Percentiles rank a stretch among this genome's conserved stretches.
These are phyloP conservation scores for Hipparchia semele DNA, from an alignment of 2,888 invertebrate genomes.

Conservation along the genomic window DNA sequence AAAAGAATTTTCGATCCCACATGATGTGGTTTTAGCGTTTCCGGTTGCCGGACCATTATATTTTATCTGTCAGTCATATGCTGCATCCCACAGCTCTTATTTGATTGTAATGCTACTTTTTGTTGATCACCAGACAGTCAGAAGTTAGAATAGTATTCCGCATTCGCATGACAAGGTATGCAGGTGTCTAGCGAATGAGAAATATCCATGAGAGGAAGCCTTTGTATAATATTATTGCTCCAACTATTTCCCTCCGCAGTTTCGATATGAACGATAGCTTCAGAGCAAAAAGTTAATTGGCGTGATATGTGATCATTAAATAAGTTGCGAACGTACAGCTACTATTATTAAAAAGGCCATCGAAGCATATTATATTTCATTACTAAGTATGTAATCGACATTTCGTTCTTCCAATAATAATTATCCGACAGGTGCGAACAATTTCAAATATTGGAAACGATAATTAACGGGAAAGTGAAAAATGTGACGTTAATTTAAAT, in stretches of 20 bases:
- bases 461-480: too few relatives aligned
- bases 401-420: slow-evolving; percentile 1
- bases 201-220: neutral
- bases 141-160: too few relatives aligned
- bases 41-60: too few relatives aligned
- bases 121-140: too few relatives aligned
- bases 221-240: neutral
- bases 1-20: too few relatives aligned
- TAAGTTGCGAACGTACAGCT: neutral
- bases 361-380: slow-evolving; percentile 7
- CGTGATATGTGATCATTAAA: slow-evolving; percentile 6
- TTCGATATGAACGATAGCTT: neutral
- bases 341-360: neutral
- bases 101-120: too few relatives aligned
- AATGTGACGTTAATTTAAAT: too few relatives aligned
- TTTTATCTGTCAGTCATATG: too few relatives aligned
- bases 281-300: neutral
- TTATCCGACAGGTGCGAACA: neutral
- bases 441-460: neutral
- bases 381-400: slow-evolving; percentile 7
- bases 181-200: neutral
- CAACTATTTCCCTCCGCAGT: neutral
- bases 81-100: too few relatives aligned
- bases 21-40: too few relatives aligned
- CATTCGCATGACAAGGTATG: too few relatives aligned